Evolutionary conservation across 1,140 invertebrate species (phyloP), one percentile per base, ranked within the genome.

Genomic region (Vanessa atalanta): DNA sequence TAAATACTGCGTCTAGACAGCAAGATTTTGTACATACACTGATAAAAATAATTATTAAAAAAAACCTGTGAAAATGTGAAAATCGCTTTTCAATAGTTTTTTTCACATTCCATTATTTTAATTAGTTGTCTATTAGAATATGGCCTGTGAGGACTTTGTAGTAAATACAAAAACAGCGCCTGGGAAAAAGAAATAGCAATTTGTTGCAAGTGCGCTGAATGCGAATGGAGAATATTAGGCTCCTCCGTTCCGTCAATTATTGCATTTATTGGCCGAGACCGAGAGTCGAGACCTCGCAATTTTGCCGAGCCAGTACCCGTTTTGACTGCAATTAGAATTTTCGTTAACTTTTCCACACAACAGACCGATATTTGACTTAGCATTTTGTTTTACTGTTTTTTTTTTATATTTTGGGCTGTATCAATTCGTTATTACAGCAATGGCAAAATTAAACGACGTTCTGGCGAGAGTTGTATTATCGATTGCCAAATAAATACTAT

Each of bases 111-210:
- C 7, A 50, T 50, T 15, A n/a, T 50, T 15, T 50, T 50, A 50
- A 14, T 14, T 50, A 50, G 15, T 50, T 50, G 15, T 13, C 13
- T 50, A 15, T 12, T 50, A 50, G 13, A 50, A n/a, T 13, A n/a
- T 5, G 6, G 13, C 48, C 48, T 20, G 53, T 3, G 9, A 20
- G 7, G 15, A 20, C 2, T 55, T 55, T 37, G 37, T 61, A 61
- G 26, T 37, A 23, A 23, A 57, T 57, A 61, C 57, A 61, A 31
- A 61, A 43, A 37, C 6, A 8, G 57, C 15, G 26, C 57, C 57
- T 61, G 57, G 14, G 16, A 61, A 72, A 77, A 77, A 79, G 72
- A 61, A 60, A 77, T 48, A 65, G 70, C 76, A 75, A 75, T 73
- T 64, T 67, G 65, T 70, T 66, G 64, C 47, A 75, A 72, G 65